phyloP scores from a whole-genome alignment of 1,140 invertebrate genomes.

The Ips typographus region DNA sequence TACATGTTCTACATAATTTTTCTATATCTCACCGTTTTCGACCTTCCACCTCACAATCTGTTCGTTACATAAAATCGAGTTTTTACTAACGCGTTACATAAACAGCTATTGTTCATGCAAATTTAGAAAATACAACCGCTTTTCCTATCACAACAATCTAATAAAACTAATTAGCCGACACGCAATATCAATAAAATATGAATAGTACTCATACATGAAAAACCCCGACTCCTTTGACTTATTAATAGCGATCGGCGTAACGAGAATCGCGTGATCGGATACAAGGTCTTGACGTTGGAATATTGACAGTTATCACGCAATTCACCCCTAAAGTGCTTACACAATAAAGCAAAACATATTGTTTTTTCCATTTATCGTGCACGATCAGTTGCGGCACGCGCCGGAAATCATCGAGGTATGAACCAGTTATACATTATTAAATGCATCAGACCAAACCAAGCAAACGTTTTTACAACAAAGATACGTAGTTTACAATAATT shows the following conservation, averaged over 20 bases:
- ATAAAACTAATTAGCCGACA: background rate
- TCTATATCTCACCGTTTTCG: too few relatives aligned
- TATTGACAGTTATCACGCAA: constrained; percentile 18
- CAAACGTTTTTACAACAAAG: too few relatives aligned
- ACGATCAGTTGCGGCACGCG: constrained; percentile 18
- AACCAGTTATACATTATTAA: too few relatives aligned
- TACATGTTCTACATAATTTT: too few relatives aligned
- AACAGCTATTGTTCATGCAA: too few relatives aligned
- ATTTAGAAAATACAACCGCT: background rate
- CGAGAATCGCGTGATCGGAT: constrained; percentile 12
- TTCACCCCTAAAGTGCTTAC: constrained; percentile 14
- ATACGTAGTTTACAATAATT: too few relatives aligned
- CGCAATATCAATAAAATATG: constrained; percentile 21
- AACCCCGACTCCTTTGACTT: constrained; percentile 4
- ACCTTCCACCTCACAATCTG: too few relatives aligned
- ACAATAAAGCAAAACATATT: constrained; percentile 14
- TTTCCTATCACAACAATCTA: background rate
- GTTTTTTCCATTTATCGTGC: constrained; percentile 20
- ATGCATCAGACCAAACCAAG: too few relatives aligned
- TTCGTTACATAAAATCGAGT: too few relatives aligned
- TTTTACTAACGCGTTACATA: too few relatives aligned
- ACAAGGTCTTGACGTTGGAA: constrained; percentile 8
- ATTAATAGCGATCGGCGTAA: constrained; percentile 16
- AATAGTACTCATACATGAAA: constrained; percentile 3
- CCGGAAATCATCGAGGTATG: background rate